Conservation (phyloP, 1,140 invertebrate species). For the Drosophila tropicalis region DNA sequence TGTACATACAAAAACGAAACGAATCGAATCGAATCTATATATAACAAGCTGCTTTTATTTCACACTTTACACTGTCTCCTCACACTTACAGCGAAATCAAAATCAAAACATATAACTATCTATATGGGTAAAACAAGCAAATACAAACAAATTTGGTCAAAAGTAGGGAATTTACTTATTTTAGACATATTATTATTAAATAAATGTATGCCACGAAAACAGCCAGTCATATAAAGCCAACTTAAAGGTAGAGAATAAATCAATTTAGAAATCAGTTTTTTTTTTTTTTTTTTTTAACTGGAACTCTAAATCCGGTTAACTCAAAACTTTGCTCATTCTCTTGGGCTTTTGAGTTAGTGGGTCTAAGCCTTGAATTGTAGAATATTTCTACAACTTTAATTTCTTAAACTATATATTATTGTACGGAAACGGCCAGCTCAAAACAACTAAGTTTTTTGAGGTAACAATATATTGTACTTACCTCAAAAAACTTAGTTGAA, state of each 20-base stretch:
- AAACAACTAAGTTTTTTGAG: no score
- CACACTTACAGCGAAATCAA: constrained; percentile 18
- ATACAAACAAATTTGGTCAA: constrained; percentile 21
- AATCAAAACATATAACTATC: constrained; percentile 29
- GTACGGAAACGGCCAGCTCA: no score
- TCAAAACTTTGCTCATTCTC: background rate
- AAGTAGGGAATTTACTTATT: constrained; percentile 22
- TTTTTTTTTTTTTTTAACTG: background rate
- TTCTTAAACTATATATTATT: no score
- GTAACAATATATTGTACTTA: no score
- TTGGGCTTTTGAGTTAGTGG: background rate
- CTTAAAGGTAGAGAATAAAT: background rate
- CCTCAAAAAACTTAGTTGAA: no score
- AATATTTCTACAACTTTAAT: no score
- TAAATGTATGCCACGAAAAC: background rate
- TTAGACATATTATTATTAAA: constrained; percentile 7
- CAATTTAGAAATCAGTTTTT: background rate
- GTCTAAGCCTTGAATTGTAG: background rate
- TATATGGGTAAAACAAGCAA: constrained; percentile 25
- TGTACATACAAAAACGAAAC: constrained; percentile 43
- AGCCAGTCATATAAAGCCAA: background rate
- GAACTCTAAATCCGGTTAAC: background rate
- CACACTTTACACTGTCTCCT: constrained; percentile 21
- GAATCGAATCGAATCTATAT: constrained; percentile 7
- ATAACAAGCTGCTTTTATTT: constrained; percentile 30